Evolutionary conservation across 2,113 vertebrate genomes (phyloP).

Genomic region (Tautogolabrus adspersus): DNA sequence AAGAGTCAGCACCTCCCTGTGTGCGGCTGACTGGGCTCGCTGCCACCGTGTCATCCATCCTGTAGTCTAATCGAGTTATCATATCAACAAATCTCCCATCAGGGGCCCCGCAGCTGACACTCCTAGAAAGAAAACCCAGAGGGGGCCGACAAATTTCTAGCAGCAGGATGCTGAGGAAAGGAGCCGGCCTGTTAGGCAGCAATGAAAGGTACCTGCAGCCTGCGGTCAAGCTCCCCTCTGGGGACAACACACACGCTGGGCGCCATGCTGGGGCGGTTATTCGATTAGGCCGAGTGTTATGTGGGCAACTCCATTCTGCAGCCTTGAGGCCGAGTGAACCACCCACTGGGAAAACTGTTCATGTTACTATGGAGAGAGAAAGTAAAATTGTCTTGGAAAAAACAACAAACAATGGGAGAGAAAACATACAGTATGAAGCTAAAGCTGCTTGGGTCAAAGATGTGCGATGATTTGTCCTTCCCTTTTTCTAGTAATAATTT

Average conservation of each 20-base stretch:
- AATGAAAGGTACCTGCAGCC: slow-evolving; percentile 92
- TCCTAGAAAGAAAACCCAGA: slow-evolving; percentile 86
- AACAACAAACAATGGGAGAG: slow-evolving; percentile 33
- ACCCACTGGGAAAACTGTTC: slow-evolving; percentile 80
- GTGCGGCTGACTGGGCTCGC: slow-evolving; percentile 76
- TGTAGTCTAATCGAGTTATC: slow-evolving; percentile 94
- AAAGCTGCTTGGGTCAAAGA: slow-evolving; percentile 16
- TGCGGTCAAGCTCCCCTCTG: slow-evolving; percentile 79
- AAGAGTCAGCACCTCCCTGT: slow-evolving; percentile 83
- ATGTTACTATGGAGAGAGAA: slow-evolving; percentile 71
- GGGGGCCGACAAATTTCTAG: slow-evolving; percentile 94
- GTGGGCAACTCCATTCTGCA: slow-evolving; percentile 81
- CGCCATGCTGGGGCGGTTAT: slow-evolving; percentile 90
- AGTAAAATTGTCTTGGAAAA: slow-evolving; percentile 60
- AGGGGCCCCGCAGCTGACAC: slow-evolving; percentile 83
- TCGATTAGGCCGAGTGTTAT: slow-evolving; percentile 88
- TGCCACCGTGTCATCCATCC: slow-evolving; percentile 85
- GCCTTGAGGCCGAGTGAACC: slow-evolving; percentile 58
- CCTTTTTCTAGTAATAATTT: neutral
- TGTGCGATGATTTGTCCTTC: neutral
- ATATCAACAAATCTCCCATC: slow-evolving; percentile 89
- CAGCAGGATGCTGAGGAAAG: slow-evolving; percentile 87
- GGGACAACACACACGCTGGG: slow-evolving; percentile 85
- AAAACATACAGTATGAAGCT: slow-evolving; percentile 59
- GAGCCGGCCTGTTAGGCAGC: slow-evolving; percentile 82